Conservation (phyloP, 2,888 invertebrate genomes). For the Adineta ricciae region DNA sequence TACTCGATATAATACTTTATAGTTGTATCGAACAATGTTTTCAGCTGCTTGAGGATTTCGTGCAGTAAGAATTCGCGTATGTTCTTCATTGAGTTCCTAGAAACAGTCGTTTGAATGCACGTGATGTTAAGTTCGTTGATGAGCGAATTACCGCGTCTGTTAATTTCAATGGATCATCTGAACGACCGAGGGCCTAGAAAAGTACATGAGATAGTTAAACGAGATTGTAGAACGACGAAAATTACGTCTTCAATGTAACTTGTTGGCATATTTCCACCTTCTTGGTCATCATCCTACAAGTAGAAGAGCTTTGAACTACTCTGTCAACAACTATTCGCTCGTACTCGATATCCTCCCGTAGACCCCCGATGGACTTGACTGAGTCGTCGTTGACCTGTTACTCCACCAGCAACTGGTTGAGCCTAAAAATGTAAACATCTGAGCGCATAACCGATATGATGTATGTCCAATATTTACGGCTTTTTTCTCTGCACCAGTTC, state of each 20-base stretch:
- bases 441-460: background rate
- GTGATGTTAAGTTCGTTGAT: background rate
- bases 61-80: conserved; percentile 62
- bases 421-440: background rate
- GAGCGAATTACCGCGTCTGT: conserved; percentile 40
- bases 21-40: conserved; percentile 72
- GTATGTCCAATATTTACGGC: background rate
- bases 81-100: conserved; percentile 72
- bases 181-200: conserved; percentile 33
- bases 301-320: background rate
- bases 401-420: background rate
- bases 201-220: background rate
- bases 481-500: background rate
- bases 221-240: background rate
- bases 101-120: background rate
- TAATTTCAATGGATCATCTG: conserved; percentile 49
- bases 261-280: background rate
- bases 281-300: background rate
- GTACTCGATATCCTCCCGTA: background rate
- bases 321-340: background rate
- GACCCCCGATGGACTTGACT: background rate
- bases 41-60: conserved; percentile 67
- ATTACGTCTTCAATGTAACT: background rate
- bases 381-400: background rate
- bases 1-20: conserved; percentile 53